Evolutionary conservation across 2,888 invertebrate genomes (phyloP), one percentile per base, ranked within the genome.

Genomic region (Aphodius sticticus): DNA sequence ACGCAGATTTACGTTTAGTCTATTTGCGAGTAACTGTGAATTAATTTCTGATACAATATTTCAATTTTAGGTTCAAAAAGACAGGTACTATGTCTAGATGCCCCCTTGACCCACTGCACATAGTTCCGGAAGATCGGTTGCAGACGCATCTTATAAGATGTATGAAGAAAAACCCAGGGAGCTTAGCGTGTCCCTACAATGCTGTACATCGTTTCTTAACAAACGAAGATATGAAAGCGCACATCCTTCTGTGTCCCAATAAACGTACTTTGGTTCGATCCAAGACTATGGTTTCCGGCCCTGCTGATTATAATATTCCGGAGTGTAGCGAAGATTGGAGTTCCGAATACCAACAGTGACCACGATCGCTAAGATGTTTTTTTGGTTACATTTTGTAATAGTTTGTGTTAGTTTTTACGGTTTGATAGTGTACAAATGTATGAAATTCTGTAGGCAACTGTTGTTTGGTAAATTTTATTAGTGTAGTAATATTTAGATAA

Each of bases 81-180:
- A 72, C 69, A 16, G 37, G 72, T 16, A 77, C 72, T 6, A 35
- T 82, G 38, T 86, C 86, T 1, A 81, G 74, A 71, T 89, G 89
- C 69, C 88, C 89, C 0, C 88, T 88, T 77, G 86, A 88, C 79
- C 76, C 85, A 1, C n/a, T 69, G 2, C 89, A 89, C 79, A 78
- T 85, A 9, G 81, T 89, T 81, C 76, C 82, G 3, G 82, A 85
- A 38, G 84, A 83, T 35, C 84, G 84, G 14, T 77, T 89, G 16
- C 88, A 88, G 79, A 82, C 82, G n/a, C 89, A 89, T 80, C 84
- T 89, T 0, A 84, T 88, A 69, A 86, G 85, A 75, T 89, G 89
- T 79, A 87, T 86, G 86, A 84, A 83, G 6, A 88, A 88, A 16
- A 86, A 88, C 82, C 88, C 88, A 0, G 80, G 85, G 76, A 86